phyloP scores from a whole-genome alignment of 2,113 vertebrate species.

The Sebastes schlegelii region DNA sequence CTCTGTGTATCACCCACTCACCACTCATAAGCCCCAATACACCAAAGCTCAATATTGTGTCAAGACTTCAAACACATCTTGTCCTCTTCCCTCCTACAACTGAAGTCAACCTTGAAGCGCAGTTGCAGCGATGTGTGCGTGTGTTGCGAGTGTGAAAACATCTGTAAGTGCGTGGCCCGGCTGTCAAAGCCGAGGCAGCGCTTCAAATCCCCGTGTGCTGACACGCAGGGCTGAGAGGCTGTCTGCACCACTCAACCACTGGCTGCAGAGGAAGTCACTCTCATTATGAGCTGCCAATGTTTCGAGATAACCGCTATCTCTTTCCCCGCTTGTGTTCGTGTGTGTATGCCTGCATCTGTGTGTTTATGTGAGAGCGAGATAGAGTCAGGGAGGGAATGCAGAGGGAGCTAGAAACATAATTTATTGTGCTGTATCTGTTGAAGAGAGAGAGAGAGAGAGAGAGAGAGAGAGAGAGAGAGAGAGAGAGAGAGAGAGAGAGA shows the following conservation, averaged over 20 bases:
- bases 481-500: slow-evolving; percentile 5
- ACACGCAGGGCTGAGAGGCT: slow-evolving; percentile 53
- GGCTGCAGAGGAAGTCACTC: slow-evolving; percentile 69
- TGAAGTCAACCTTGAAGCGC: slow-evolving; percentile 53
- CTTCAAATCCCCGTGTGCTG: slow-evolving; percentile 46
- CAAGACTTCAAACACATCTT: slow-evolving; percentile 61
- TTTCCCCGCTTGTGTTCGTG: slow-evolving; percentile 15
- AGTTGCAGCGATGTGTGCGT: slow-evolving; percentile 6
- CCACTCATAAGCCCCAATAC: slow-evolving; percentile 54
- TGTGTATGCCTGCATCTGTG: slow-evolving; percentile 7
- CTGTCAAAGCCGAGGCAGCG: slow-evolving; percentile 51
- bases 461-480: slow-evolving; percentile 8
- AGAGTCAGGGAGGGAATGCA: slow-evolving; percentile 26
- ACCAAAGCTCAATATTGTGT: slow-evolving; percentile 59
- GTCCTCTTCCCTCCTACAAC: slow-evolving; percentile 44
- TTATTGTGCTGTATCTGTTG: slow-evolving; percentile 46
- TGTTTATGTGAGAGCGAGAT: neutral
- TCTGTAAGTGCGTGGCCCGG: slow-evolving; percentile 61
- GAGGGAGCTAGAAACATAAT: slow-evolving; percentile 53
- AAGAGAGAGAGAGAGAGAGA: neutral
- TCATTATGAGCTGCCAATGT: slow-evolving; percentile 67
- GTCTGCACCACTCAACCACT: slow-evolving; percentile 59
- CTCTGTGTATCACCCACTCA: slow-evolving; percentile 62
- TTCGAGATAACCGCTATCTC: slow-evolving; percentile 57
- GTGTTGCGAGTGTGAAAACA: slow-evolving; percentile 52